Evolutionary conservation across 2,888 invertebrate genomes (phyloP).

Genomic region (Lasioglossum morio): DNA sequence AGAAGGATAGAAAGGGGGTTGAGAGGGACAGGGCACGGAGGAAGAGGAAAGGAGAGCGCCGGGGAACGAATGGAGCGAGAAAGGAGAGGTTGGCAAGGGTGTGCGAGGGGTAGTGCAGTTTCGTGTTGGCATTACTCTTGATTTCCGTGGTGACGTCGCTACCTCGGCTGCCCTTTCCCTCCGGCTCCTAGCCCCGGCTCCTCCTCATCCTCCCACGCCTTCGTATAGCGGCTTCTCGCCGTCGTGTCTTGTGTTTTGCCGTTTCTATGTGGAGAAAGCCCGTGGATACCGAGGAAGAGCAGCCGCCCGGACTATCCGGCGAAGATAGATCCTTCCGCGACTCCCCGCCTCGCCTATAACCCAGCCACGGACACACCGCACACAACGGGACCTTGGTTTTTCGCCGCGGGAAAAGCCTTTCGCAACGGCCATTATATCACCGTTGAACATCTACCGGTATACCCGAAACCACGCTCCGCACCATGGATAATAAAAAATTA

Average conservation of each 20-base stretch:
- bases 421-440: conserved; percentile 59
- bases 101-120: conserved; percentile 84
- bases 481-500: conserved; percentile 61
- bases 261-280: conserved; percentile 55
- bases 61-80: conserved; percentile 66
- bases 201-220: conserved; percentile 42
- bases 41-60: conserved; percentile 33
- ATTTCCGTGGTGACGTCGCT: conserved; percentile 86
- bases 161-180: conserved; percentile 76
- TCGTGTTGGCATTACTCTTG: conserved; percentile 89
- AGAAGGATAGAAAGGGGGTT: conserved; percentile 8
- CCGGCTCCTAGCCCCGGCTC: conserved; percentile 20
- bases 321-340: conserved; percentile 71
- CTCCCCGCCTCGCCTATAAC: conserved; percentile 37
- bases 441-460: conserved; percentile 44
- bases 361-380: conserved; percentile 35
- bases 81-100: conserved; percentile 73
- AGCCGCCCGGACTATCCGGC: conserved; percentile 72
- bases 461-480: conserved; percentile 28
- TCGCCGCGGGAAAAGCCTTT: conserved; percentile 50
- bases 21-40: conserved; percentile 62
- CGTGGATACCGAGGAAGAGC: conserved; percentile 66
- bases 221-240: conserved; percentile 48
- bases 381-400: conserved; percentile 28
- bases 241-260: conserved; percentile 79